Conservation (phyloP, 2,797 vertebrate species). For the Pangasius sanitwongsei region DNA sequence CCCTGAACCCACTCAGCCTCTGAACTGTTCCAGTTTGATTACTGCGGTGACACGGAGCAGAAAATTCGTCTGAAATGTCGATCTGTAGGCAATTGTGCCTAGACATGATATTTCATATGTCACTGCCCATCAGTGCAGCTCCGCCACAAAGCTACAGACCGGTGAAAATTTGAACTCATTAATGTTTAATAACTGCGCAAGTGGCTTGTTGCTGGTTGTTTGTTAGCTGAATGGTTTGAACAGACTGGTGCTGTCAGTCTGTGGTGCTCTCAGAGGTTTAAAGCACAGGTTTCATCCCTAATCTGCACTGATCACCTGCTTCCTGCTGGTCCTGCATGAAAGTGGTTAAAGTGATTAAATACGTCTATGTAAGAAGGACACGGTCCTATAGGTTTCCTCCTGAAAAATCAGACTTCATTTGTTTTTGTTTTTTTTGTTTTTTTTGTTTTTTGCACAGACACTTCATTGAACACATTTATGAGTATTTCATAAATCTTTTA, state of each 20-base stretch:
- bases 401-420: not conserved
- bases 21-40: constrained; percentile 67
- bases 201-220: constrained; percentile 59
- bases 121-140: constrained; percentile 57
- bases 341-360: too few relatives aligned
- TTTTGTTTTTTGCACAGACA: not conserved
- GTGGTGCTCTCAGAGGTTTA: not conserved
- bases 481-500: not conserved
- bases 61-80: constrained; percentile 76
- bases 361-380: not conserved
- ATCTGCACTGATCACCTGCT: not conserved
- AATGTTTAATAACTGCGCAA: constrained; percentile 59
- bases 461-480: not conserved
- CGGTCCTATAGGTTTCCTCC: not conserved
- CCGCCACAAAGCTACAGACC: constrained; percentile 61
- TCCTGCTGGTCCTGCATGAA: not conserved
- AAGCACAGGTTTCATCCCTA: not conserved
- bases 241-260: constrained; percentile 35
- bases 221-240: constrained; percentile 53
- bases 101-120: constrained; percentile 68
- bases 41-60: constrained; percentile 70
- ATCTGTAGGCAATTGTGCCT: constrained; percentile 67
- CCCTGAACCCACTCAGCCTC: constrained; percentile 67
- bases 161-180: constrained; percentile 55
- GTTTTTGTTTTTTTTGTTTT: too few relatives aligned